Conservation (phyloP, 2,888 invertebrate genomes). For the Lepidochitona cinerea region DNA sequence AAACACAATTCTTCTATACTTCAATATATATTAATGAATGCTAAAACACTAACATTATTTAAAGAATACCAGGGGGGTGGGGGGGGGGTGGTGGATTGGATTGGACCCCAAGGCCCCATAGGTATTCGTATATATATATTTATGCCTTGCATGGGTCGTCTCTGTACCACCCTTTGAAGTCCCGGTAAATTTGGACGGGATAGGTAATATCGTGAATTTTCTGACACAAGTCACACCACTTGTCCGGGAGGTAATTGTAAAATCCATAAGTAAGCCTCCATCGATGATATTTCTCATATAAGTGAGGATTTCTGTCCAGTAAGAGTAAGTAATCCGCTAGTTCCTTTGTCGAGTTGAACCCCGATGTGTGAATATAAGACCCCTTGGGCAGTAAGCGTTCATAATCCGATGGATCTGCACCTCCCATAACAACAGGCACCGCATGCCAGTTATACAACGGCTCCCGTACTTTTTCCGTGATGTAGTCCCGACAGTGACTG, state of each 20-base stretch:
- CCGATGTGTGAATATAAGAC: background rate
- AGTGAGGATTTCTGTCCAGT: background rate
- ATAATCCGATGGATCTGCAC: background rate
- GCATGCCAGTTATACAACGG: background rate
- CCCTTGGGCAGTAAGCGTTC: background rate
- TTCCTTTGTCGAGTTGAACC: background rate
- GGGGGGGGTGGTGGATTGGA: too few species aligned
- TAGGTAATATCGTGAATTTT: background rate
- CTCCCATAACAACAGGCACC: slow-evolving; percentile 5
- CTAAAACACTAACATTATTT: too few species aligned
- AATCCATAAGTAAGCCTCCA: background rate
- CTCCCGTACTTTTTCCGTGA: background rate
- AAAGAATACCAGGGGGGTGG: too few species aligned
- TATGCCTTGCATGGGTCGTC: background rate
- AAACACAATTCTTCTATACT: too few species aligned
- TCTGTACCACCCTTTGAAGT: background rate
- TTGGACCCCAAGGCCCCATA: too few species aligned
- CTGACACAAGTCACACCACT: background rate
- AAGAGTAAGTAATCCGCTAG: background rate
- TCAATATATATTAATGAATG: too few species aligned
- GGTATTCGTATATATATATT: too few species aligned
- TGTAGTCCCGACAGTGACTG: background rate
- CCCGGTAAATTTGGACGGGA: background rate
- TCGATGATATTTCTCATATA: background rate
- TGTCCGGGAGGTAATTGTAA: background rate